Base-by-base conservation (phyloP, 2,797 vertebrate genomes). In the Agapornis canus region DNA sequence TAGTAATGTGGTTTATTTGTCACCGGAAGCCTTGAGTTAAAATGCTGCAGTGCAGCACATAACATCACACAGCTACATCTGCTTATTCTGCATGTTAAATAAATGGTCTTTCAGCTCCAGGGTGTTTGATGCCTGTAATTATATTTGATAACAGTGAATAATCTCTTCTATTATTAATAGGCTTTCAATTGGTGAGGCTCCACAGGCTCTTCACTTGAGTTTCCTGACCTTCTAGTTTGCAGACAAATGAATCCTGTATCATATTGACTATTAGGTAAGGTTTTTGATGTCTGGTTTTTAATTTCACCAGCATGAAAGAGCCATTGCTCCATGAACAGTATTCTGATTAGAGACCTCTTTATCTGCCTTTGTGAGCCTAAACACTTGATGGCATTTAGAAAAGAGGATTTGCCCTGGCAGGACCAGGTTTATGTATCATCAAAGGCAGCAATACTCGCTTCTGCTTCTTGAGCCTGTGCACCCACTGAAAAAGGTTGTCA, bases 101-200 rank as follows among this genome's bases (percentile, higher is more conserved):
- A 95, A 95, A 94, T 88, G 89, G 75, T 95, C 61, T 93, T 94
- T 77, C 81, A 84, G 66, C 89, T 90, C 43, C 64, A 96, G 90
- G 78, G 76, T 89, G 86, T 92, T 89, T 89, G 92, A 94, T 95
- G 72, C 82, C 89, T 93, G 78, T 96, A 96, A 97, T 96, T 97
- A 94, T 94, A 92, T 96, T 96, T 94, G 92, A 97, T 96, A 95
- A 90, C 49, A 94, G n/a, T 92, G 92, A 97, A 96, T 95, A 96
- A 95, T 94, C 63, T 95, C 54, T 95, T 97, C 52, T 84, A 95
- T 96, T 97, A 96, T 96, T 96, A 95, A 96, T 92, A 86, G 59
- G 11, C 6, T 95, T 97, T 92, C 90, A 86, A 78, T 15, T 79
- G 81, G 48, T 73, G 60, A 92, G 73, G 25, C 39, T 87, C 52